These are phyloP conservation scores for Gila robusta DNA, from an alignment of 2,797 vertebrate species.

Conservation along the genomic window DNA sequence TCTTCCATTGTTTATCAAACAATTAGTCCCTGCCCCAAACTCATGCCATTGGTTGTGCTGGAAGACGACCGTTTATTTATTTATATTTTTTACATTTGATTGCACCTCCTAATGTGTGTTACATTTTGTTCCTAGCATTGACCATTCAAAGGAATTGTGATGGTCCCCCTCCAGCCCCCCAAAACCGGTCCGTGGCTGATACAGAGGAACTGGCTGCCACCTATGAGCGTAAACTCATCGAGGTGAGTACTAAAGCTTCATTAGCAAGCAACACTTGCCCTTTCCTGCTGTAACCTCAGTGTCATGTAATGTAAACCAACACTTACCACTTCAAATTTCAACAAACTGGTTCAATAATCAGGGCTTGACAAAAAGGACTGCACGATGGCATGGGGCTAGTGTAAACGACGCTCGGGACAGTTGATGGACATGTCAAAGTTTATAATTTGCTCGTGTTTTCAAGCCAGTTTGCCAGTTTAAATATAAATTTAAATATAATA, in stretches of 20 bases:
- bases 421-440: neutral
- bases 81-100: neutral
- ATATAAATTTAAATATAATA: neutral
- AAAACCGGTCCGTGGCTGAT: constrained; percentile 88
- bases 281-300: neutral
- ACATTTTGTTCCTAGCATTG: constrained; percentile 74
- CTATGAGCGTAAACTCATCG: constrained; percentile 96
- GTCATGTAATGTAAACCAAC: neutral
- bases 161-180: constrained; percentile 79
- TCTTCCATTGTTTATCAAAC: neutral
- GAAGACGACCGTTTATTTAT: too few relatives aligned
- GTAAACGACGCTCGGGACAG: neutral
- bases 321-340: constrained; percentile 2
- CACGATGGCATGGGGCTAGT: neutral
- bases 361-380: neutral
- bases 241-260: constrained; percentile 81
- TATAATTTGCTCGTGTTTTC: neutral
- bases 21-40: neutral
- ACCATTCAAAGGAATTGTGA: constrained; percentile 85
- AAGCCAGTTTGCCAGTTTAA: neutral
- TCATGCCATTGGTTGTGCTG: neutral
- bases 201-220: constrained; percentile 91
- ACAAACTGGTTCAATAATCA: neutral
- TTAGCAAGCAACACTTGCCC: neutral
- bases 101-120: constrained; percentile 8